Evolutionary conservation across 2,797 vertebrate species (phyloP).

Genomic region (Tympanoctomys barrerae): DNA sequence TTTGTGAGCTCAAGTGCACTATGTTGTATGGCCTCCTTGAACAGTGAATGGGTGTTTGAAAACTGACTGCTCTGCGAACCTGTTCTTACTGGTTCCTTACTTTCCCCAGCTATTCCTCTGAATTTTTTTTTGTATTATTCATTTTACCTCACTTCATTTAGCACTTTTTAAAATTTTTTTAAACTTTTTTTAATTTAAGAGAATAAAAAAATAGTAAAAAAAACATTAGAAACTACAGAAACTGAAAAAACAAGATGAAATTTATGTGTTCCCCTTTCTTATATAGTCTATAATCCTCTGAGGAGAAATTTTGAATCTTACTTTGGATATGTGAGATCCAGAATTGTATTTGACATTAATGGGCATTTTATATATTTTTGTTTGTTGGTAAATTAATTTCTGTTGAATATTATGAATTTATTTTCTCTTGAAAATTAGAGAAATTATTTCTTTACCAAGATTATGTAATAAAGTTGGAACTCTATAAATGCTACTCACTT

Average conservation of each 20-base stretch:
- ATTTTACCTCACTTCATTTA: neutral
- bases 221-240: too few species aligned
- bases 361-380: neutral
- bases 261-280: neutral
- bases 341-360: neutral
- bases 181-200: too few species aligned
- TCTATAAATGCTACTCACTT: constrained; percentile 47
- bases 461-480: neutral
- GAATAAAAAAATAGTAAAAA: too few species aligned
- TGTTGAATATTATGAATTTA: neutral
- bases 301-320: neutral
- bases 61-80: neutral
- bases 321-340: neutral
- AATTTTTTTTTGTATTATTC: neutral
- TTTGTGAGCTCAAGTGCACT: neutral
- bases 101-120: neutral
- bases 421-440: constrained; percentile 36
- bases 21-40: neutral
- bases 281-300: neutral
- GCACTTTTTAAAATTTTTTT: neutral
- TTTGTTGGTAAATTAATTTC: neutral
- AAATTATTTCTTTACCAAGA: constrained; percentile 45
- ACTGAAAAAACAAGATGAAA: too few species aligned
- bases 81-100: neutral
- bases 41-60: neutral